Evolutionary conservation across 2,113 vertebrate species (phyloP).

Genomic region (Abramis brama): DNA sequence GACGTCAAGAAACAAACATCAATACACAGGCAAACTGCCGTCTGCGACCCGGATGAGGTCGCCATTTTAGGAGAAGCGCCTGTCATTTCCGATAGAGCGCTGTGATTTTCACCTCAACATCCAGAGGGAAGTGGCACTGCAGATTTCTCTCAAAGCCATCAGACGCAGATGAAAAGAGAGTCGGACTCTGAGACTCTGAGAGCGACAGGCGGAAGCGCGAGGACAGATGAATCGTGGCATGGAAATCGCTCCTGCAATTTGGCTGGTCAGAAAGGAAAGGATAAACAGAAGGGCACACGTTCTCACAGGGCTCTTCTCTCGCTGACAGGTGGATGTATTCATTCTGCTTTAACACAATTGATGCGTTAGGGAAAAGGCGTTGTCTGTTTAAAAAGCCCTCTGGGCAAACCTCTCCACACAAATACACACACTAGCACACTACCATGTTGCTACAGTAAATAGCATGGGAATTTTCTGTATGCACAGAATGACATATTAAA

Average conservation of each 20-base stretch:
- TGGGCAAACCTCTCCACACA: background rate
- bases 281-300: slow-evolving; percentile 21
- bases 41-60: background rate
- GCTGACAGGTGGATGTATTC: slow-evolving; percentile 41
- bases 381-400: background rate
- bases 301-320: slow-evolving; percentile 16
- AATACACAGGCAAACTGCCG: background rate
- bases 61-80: background rate
- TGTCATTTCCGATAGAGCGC: slow-evolving; percentile 14
- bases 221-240: slow-evolving; percentile 41
- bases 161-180: slow-evolving; percentile 26
- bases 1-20: background rate
- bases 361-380: background rate
- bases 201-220: background rate
- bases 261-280: slow-evolving; percentile 22
- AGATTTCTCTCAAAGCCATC: slow-evolving; percentile 25
- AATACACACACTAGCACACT: background rate
- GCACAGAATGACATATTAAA: background rate
- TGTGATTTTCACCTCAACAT: slow-evolving; percentile 7
- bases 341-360: slow-evolving; percentile 37
- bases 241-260: slow-evolving; percentile 38
- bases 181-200: slow-evolving; percentile 1
- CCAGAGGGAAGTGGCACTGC: slow-evolving; percentile 34
- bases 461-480: background rate
- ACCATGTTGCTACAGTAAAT: background rate